phyloP scores from a whole-genome alignment of 2,797 vertebrate genomes.

The Thamnophis elegans region DNA sequence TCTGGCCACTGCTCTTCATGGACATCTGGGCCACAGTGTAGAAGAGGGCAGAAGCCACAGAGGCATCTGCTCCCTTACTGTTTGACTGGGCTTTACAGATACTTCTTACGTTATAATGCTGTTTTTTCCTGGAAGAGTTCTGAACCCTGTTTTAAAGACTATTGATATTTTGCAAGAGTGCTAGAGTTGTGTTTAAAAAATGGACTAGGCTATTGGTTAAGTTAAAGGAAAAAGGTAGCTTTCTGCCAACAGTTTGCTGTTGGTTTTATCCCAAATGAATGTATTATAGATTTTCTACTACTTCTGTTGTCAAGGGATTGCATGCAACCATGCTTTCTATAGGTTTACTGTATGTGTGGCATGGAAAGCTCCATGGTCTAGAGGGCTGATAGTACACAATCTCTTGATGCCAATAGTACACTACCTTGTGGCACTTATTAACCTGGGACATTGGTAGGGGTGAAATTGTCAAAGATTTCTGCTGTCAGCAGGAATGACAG shows the following conservation, averaged over 20 bases:
- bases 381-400: background rate
- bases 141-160: background rate
- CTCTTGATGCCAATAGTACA: background rate
- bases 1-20: background rate
- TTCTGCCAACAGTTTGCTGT: background rate
- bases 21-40: background rate
- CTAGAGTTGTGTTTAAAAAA: background rate
- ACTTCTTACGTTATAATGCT: background rate
- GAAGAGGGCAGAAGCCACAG: background rate
- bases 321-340: background rate
- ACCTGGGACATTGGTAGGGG: background rate
- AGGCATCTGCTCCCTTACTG: background rate
- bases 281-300: background rate
- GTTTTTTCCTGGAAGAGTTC: background rate
- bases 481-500: background rate
- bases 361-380: background rate
- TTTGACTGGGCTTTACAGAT: background rate
- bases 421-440: background rate
- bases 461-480: background rate
- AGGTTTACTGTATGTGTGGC: background rate
- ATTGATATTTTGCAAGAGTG: background rate
- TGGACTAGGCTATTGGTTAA: background rate
- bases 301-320: background rate
- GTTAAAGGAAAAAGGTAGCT: background rate
- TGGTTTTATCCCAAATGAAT: background rate